These are phyloP conservation scores for Apodemia zela DNA, from an alignment of 2,888 invertebrate genomes.

Conservation along the genomic window DNA sequence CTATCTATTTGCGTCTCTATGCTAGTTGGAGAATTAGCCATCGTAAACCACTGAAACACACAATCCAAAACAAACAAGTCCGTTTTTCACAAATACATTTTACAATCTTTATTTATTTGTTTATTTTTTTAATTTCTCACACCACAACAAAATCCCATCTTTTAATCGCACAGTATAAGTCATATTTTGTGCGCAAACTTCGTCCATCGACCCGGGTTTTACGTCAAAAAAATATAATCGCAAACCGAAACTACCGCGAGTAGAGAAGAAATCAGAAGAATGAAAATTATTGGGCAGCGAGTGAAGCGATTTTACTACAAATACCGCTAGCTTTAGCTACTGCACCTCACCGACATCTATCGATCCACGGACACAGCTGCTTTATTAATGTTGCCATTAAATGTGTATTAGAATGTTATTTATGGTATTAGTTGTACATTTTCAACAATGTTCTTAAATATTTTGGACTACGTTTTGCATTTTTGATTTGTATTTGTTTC, in stretches of 20 bases:
- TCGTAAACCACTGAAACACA: slow-evolving; percentile 76
- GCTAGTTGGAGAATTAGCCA: slow-evolving; percentile 84
- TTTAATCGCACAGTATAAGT: slow-evolving; percentile 40
- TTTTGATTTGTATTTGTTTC: not conserved
- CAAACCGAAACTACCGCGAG: slow-evolving; percentile 57
- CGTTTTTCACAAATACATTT: slow-evolving; percentile 52
- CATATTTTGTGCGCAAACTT: slow-evolving; percentile 48
- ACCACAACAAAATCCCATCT: slow-evolving; percentile 11
- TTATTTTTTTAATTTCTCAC: slow-evolving; percentile 22
- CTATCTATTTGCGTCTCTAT: slow-evolving; percentile 92
- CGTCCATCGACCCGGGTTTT: slow-evolving; percentile 57
- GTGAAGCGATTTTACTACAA: slow-evolving; percentile 66
- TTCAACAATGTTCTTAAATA: not conserved
- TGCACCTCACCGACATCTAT: slow-evolving; percentile 78
- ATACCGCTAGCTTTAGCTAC: slow-evolving; percentile 70
- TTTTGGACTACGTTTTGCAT: not conserved
- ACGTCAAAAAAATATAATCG: slow-evolving; percentile 53
- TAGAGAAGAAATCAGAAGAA: slow-evolving; percentile 53
- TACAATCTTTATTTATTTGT: slow-evolving; percentile 43
- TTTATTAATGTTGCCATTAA: slow-evolving; percentile 50
- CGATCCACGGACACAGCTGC: slow-evolving; percentile 71
- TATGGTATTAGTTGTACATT: not conserved
- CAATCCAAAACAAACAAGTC: slow-evolving; percentile 51
- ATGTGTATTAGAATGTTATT: slow-evolving; percentile 7
- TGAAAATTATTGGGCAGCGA: slow-evolving; percentile 45